These are phyloP conservation scores for Philotrypesis tridentata DNA, from an alignment of 1,140 invertebrate genomes.

Conservation along the genomic window DNA sequence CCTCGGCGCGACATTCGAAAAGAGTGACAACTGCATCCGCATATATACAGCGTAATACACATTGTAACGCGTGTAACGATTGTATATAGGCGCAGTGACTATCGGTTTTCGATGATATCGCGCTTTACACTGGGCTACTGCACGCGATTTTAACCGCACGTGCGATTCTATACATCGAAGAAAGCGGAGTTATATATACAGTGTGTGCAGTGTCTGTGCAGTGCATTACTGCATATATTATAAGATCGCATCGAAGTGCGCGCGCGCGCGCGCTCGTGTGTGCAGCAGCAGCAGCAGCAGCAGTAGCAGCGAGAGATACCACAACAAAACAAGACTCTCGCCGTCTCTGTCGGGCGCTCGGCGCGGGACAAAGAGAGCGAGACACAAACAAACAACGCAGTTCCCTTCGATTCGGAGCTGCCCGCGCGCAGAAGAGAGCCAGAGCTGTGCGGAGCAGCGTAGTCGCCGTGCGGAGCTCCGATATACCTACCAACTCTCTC, in stretches of 20 bases:
- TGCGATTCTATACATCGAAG: no score
- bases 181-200: no score
- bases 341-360: conserved; percentile 55
- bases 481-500: background rate
- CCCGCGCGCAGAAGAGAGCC: conserved; percentile 54
- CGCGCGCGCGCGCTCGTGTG: background rate
- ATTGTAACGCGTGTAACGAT: no score
- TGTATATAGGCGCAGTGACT: no score
- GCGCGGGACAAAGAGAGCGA: conserved; percentile 63
- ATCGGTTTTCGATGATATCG: no score
- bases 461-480: background rate
- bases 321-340: conserved; percentile 27
- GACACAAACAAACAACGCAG: conserved; percentile 64
- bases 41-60: background rate
- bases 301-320: conserved; percentile 32
- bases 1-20: conserved; percentile 44
- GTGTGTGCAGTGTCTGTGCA: no score
- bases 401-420: conserved; percentile 62
- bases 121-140: no score
- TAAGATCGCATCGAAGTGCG: background rate
- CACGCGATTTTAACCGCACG: no score
- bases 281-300: no score
- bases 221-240: background rate
- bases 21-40: background rate
- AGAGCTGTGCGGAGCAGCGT: no score